Evolutionary conservation across 2,888 invertebrate species (phyloP).

Genomic region (Linyphia triangularis): DNA sequence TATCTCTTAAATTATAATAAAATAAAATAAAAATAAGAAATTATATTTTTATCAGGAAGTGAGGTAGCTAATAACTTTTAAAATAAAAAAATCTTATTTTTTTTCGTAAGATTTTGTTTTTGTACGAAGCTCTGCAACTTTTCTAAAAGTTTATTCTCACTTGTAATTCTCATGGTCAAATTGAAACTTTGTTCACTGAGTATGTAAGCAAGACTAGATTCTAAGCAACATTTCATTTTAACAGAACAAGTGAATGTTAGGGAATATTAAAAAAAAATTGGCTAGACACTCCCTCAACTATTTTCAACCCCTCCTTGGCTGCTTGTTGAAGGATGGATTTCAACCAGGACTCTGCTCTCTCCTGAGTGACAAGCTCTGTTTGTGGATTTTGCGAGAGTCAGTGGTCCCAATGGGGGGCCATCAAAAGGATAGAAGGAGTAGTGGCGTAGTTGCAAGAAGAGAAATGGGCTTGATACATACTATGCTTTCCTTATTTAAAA

Average conservation of each 20-base stretch:
- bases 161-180: too few species aligned
- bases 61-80: too few species aligned
- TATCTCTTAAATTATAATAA: too few species aligned
- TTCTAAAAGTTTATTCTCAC: too few species aligned
- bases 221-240: neutral
- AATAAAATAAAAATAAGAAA: too few species aligned
- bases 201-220: neutral
- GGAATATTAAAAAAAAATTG: neutral
- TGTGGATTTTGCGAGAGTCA: conserved; percentile 46
- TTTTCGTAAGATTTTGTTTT: too few species aligned
- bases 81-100: too few species aligned
- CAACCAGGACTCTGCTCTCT: conserved; percentile 16
- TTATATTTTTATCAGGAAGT: too few species aligned
- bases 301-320: conserved; percentile 50
- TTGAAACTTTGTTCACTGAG: neutral
- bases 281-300: conserved; percentile 21
- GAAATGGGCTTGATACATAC: neutral
- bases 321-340: conserved; percentile 34
- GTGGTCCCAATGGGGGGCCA: conserved; percentile 31
- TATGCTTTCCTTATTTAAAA: too few species aligned
- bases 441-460: neutral
- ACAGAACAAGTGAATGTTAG: neutral
- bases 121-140: too few species aligned
- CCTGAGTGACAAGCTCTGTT: conserved; percentile 35
- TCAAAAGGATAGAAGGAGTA: neutral